Evolutionary conservation across 1,140 invertebrate genomes (phyloP).

Genomic region (Drosophila ambigua): DNA sequence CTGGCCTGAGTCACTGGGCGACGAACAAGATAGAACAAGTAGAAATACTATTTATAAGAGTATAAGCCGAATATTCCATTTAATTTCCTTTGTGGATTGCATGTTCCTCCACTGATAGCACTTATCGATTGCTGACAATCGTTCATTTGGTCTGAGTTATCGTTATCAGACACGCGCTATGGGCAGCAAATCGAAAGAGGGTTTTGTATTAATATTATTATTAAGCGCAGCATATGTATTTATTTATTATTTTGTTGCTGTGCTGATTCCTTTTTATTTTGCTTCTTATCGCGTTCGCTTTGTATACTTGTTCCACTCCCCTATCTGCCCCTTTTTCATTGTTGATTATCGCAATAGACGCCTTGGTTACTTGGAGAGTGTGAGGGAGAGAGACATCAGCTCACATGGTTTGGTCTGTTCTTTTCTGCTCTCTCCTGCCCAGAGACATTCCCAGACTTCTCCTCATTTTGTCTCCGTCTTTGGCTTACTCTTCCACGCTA

Average conservation of each 20-base stretch:
- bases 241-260: slow-evolving; percentile 54
- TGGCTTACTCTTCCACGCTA: slow-evolving; percentile 14
- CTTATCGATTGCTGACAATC: slow-evolving; percentile 46
- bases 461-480: background rate
- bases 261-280: slow-evolving; percentile 20
- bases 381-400: slow-evolving; percentile 6
- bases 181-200: slow-evolving; percentile 1
- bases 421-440: slow-evolving; percentile 5
- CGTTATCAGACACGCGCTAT: slow-evolving; percentile 55
- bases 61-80: background rate
- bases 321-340: slow-evolving; percentile 27
- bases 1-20: no score
- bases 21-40: background rate
- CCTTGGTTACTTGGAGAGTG: slow-evolving; percentile 32
- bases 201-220: slow-evolving; percentile 26
- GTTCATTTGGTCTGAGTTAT: slow-evolving; percentile 45
- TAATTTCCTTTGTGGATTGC: slow-evolving; percentile 12
- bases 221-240: slow-evolving; percentile 35
- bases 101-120: background rate
- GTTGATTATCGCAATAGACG: slow-evolving; percentile 56
- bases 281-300: slow-evolving; percentile 25
- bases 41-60: background rate
- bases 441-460: slow-evolving; percentile 32
- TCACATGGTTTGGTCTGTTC: slow-evolving; percentile 34
- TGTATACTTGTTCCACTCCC: background rate